phyloP scores from a whole-genome alignment of 2,797 vertebrate species.

The Semotilus atromaculatus region DNA sequence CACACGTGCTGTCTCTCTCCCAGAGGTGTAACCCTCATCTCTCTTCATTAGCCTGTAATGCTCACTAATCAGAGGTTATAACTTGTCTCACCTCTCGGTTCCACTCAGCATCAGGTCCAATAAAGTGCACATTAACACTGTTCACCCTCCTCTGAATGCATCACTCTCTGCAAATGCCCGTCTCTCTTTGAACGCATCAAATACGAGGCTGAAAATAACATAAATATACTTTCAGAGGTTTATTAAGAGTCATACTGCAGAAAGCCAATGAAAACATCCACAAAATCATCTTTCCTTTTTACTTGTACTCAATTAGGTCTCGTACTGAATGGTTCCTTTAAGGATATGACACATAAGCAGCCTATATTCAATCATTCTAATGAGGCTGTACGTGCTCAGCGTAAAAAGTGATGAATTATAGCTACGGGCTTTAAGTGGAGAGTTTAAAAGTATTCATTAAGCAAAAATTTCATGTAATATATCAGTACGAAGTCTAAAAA shows the following conservation, averaged over 20 bases:
- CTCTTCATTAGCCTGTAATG: conserved; percentile 62
- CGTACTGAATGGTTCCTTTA: not conserved
- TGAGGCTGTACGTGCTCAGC: conserved; percentile 6
- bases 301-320: conserved; percentile 9
- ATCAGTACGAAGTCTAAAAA: not conserved
- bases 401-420: conserved; percentile 24
- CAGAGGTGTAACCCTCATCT: conserved; percentile 32
- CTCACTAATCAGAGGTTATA: conserved; percentile 69
- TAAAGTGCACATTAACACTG: conserved; percentile 61
- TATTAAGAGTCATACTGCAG: not conserved
- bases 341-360: conserved; percentile 7
- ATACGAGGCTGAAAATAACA: conserved; percentile 2
- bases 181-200: conserved; percentile 7
- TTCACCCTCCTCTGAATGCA: conserved; percentile 42
- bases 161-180: not conserved
- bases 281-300: not conserved
- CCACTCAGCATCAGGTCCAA: conserved; percentile 59
- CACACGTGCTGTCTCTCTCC: conserved; percentile 23
- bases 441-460: conserved; percentile 38
- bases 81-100: conserved; percentile 59
- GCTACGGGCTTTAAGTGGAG: conserved; percentile 21
- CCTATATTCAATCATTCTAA: conserved; percentile 32
- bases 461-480: not conserved
- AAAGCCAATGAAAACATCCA: not conserved
- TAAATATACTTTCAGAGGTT: not conserved